phyloP scores from a whole-genome alignment of 2,113 vertebrate genomes.

The Donacobius atricapilla region DNA sequence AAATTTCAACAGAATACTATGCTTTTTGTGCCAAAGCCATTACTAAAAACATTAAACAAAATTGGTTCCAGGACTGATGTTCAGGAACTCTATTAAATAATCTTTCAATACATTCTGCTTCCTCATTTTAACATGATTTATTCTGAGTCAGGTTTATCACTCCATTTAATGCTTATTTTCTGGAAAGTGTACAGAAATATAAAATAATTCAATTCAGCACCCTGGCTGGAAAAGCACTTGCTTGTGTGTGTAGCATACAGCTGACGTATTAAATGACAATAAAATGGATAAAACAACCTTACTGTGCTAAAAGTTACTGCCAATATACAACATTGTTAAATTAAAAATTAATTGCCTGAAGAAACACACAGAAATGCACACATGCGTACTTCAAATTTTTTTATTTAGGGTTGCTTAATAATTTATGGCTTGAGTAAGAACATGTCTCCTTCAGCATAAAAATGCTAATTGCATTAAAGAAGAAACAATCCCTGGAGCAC shows the following conservation, averaged over 20 bases:
- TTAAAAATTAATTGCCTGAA: constrained; percentile 60
- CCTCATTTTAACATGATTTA: constrained; percentile 14
- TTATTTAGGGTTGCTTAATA: constrained; percentile 38
- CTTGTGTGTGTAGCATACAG: not conserved
- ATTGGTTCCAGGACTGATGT: constrained; percentile 25
- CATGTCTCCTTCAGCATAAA: constrained; percentile 51
- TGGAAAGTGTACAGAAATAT: constrained; percentile 23
- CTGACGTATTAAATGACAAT: constrained; percentile 2
- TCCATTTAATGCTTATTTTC: constrained; percentile 38
- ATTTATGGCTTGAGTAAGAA: constrained; percentile 37
- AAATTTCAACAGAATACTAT: not conserved
- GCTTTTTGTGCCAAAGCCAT: not conserved
- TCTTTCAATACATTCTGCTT: not conserved
- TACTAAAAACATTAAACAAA: constrained; percentile 38
- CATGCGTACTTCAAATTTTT: not conserved
- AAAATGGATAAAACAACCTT: not conserved
- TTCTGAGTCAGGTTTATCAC: constrained; percentile 31
- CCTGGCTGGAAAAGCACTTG: not conserved
- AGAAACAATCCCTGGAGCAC: constrained; percentile 28
- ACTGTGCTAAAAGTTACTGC: constrained; percentile 6
- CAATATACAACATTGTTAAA: constrained; percentile 33
- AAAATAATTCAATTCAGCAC: constrained; percentile 7
- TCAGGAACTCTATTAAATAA: constrained; percentile 52
- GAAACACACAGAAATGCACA: constrained; percentile 17
- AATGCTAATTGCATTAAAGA: constrained; percentile 43